Percentiles rank a stretch among this genome's conserved stretches.
phyloP scores from a whole-genome alignment of 1,140 invertebrate genomes.

The Drosophila grimshawi region DNA sequence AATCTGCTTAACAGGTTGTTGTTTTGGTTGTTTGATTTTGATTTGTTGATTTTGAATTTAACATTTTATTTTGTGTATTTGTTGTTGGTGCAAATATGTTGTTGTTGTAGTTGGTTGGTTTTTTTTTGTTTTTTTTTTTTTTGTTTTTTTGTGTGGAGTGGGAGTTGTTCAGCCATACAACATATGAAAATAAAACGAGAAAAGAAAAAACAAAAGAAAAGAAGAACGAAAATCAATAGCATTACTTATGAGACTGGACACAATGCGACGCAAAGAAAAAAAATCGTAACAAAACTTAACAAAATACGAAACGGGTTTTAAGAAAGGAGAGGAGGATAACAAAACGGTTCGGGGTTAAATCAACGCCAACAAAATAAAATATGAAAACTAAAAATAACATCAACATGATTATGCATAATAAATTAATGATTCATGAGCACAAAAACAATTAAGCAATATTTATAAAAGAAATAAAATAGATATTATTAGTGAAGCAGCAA shows the following conservation, averaged over 20 bases:
- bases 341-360: slow-evolving; percentile 27
- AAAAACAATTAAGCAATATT: slow-evolving; percentile 18
- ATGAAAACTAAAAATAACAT: slow-evolving; percentile 16
- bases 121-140: slow-evolving; percentile 34
- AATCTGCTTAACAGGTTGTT: slow-evolving; percentile 85
- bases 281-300: slow-evolving; percentile 52
- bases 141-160: slow-evolving; percentile 39
- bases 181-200: slow-evolving; percentile 78
- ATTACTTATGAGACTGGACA: slow-evolving; percentile 77
- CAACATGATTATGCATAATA: slow-evolving; percentile 2
- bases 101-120: slow-evolving; percentile 36
- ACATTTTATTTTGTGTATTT: slow-evolving; percentile 38
- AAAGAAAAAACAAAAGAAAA: slow-evolving; percentile 80
- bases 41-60: slow-evolving; percentile 11
- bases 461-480: background rate
- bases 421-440: slow-evolving; percentile 7
- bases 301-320: slow-evolving; percentile 29
- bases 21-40: slow-evolving; percentile 10
- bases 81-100: slow-evolving; percentile 33
- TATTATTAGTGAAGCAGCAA: slow-evolving; percentile 31
- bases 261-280: slow-evolving; percentile 50
- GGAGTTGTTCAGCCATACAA: slow-evolving; percentile 66
- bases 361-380: slow-evolving; percentile 21
- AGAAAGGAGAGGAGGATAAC: slow-evolving; percentile 12
- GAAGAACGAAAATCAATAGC: slow-evolving; percentile 79